Percentiles rank a stretch among this genome's conserved stretches.
These are phyloP conservation scores for Enteromius viviparus DNA, from an alignment of 2,797 vertebrate species.

Conservation along the genomic window DNA sequence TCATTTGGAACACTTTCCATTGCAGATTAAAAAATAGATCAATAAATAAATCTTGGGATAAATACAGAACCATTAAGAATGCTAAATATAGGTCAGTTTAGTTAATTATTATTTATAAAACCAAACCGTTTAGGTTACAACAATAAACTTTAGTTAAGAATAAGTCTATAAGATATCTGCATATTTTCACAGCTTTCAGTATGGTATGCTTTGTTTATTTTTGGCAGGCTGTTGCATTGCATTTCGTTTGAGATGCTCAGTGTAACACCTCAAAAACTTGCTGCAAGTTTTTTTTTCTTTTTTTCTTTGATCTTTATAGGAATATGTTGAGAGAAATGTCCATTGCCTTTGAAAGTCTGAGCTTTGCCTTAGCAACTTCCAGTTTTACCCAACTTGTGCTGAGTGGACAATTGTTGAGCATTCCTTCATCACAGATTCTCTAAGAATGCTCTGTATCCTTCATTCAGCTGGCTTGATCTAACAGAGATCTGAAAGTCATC, in stretches of 20 bases:
- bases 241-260: slow-evolving; percentile 19
- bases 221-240: background rate
- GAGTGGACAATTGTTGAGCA: slow-evolving; percentile 1
- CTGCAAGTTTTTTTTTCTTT: background rate
- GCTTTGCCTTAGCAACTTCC: background rate
- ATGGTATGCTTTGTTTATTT: background rate
- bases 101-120: background rate
- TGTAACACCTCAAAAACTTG: background rate
- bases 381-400: slow-evolving; percentile 24
- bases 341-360: slow-evolving; percentile 14
- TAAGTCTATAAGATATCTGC: background rate
- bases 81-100: too few relatives aligned
- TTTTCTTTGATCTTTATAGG: background rate
- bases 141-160: background rate
- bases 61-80: too few relatives aligned
- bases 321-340: background rate
- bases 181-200: background rate
- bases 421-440: slow-evolving; percentile 26
- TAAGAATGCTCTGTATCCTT: slow-evolving; percentile 1
- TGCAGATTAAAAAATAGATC: background rate
- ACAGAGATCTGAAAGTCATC: slow-evolving; percentile 22
- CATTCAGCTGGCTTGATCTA: slow-evolving; percentile 10
- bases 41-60: too few relatives aligned
- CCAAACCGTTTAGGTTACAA: background rate
- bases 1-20: background rate